Percentiles rank a stretch among this genome's conserved stretches.
These are phyloP conservation scores for Vulpes vulpes DNA, from an alignment of 2,113 vertebrate genomes.

Conservation along the genomic window DNA sequence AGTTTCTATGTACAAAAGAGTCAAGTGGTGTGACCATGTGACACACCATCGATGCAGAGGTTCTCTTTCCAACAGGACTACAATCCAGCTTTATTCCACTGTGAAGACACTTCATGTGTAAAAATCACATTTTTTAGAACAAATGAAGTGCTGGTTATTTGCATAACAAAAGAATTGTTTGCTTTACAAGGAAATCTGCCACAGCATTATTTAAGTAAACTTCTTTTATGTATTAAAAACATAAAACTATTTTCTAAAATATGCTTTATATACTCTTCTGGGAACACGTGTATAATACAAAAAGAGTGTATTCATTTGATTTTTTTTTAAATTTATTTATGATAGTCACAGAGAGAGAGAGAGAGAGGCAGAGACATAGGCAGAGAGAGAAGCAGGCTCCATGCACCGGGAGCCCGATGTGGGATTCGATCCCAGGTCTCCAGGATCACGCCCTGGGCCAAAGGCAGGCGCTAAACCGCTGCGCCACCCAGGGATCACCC, in stretches of 20 bases:
- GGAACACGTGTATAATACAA: neutral
- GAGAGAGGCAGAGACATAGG: too few relatives aligned
- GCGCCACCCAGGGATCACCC: too few relatives aligned
- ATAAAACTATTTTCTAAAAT: conserved; percentile 60
- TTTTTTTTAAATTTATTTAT: too few relatives aligned
- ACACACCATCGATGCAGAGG: neutral
- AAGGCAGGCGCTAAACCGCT: too few relatives aligned
- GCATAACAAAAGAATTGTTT: neutral
- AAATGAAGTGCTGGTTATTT: conserved; percentile 25
- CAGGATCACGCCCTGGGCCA: too few relatives aligned
- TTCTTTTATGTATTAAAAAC: conserved; percentile 30
- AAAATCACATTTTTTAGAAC: conserved; percentile 50
- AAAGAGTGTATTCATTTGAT: neutral
- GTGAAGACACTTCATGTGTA: neutral
- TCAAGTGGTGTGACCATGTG: neutral
- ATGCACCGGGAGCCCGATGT: too few relatives aligned
- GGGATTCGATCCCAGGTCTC: too few relatives aligned
- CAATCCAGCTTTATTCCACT: neutral
- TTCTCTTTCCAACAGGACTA: neutral
- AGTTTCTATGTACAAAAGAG: neutral
- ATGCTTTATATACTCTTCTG: neutral
- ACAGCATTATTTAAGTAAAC: conserved; percentile 42
- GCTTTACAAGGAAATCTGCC: conserved; percentile 1
- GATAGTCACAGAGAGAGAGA: too few relatives aligned
- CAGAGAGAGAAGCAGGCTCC: too few relatives aligned